phyloP scores from a whole-genome alignment of 2,888 invertebrate genomes.

The Metalampra italica region DNA sequence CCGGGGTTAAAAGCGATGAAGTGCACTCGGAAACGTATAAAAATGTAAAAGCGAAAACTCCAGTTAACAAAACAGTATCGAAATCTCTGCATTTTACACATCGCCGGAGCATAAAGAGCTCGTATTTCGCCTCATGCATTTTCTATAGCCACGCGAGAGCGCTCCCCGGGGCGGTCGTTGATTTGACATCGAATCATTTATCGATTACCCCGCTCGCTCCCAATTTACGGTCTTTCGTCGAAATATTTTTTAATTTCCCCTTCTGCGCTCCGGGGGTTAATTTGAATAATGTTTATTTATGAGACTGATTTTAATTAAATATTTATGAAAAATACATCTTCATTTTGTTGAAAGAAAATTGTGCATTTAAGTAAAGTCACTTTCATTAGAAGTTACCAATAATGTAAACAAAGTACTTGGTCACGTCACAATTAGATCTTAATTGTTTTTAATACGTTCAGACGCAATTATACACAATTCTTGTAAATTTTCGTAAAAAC shows the following conservation, averaged over 20 bases:
- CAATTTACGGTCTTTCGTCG: neutral
- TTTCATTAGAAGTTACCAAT: too few species aligned
- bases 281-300: slow-evolving; percentile 3
- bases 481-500: too few species aligned
- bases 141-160: slow-evolving; percentile 16
- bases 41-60: too few species aligned
- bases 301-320: neutral
- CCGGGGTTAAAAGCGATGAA: too few species aligned
- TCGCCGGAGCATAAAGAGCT: slow-evolving; percentile 22
- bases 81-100: slow-evolving; percentile 18
- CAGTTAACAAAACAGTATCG: neutral
- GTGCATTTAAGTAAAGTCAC: too few species aligned
- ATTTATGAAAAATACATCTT: too few species aligned
- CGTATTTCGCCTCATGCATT: slow-evolving; percentile 20
- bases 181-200: slow-evolving; percentile 29
- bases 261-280: neutral
- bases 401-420: too few species aligned
- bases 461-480: too few species aligned
- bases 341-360: too few species aligned
- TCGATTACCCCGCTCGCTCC: slow-evolving; percentile 1
- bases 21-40: too few species aligned
- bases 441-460: too few species aligned
- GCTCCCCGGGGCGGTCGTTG: slow-evolving; percentile 19
- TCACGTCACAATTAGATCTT: too few species aligned
- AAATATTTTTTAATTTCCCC: slow-evolving; percentile 1